Evolutionary conservation across 2,113 vertebrate genomes (phyloP), one percentile per base, ranked within the genome.

Genomic region (Artemisiospiza belli): DNA sequence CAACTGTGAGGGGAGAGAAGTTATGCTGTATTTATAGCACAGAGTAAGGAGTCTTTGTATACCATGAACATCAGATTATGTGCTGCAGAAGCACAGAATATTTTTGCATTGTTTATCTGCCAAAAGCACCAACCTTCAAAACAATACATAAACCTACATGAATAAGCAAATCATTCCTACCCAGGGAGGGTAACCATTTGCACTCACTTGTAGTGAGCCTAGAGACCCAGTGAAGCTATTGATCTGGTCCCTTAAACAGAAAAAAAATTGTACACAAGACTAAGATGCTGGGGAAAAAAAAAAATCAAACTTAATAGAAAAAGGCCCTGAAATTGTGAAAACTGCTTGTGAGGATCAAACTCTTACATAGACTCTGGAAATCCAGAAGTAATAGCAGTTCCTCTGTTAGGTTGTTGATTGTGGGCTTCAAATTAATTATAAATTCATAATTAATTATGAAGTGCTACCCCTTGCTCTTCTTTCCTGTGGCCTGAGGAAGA

Each of bases 361-460:
- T 78, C 14, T 83, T 44, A 62, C 46, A 23, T 28, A 82, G 58
- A 51, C 73, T 67, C 43, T 78, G 57, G 43, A 35, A 92, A 94
- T 33, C 70, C 39, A 78, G 43, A 88, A 91, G 55, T 51, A 83
- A 83, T 35, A 96, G 78, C 63, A 93, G 41, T 22, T 91, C 55
- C 51, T 58, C 63, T 58, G 70, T 86, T 67, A 91, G 70, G 47
- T 31, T 87, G 61, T 91, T 90, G 81, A 96, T 86, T 94, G 41
- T 77, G 62, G 52, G 39, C 68, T 96, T 86, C 74, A 88, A 96
- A 97, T 95, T 97, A 96, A 96, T 96, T 92, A 91, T 75, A 73
- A 95, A 92, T 95, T 96, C 89, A 95, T 93, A 97, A 97, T 97
- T 97, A 96, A 97, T 97, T 95, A 95, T 82, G 88, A 96, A 91